Percentiles rank a stretch among this genome's conserved stretches.
Evolutionary conservation across 2,797 vertebrate genomes (phyloP).

Genomic region (Monodelphis domestica): DNA sequence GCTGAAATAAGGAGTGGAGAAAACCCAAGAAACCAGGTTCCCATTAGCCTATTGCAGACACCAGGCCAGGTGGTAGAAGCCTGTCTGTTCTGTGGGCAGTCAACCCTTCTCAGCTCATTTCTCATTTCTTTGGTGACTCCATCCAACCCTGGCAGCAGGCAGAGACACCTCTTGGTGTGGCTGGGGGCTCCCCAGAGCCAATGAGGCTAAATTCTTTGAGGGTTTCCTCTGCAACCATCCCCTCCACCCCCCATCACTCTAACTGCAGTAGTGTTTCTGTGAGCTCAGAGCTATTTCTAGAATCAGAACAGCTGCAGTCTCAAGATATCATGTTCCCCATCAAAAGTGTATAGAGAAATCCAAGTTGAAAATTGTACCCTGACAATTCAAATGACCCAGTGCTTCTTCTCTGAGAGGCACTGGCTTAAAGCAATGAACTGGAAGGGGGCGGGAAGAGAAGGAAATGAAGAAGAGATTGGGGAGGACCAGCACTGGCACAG

Average conservation of each 20-base stretch:
- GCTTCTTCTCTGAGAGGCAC: neutral
- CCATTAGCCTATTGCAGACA: neutral
- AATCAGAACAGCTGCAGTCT: slow-evolving; percentile 59
- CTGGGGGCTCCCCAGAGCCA: neutral
- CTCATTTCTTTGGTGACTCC: neutral
- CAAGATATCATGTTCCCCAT: slow-evolving; percentile 18
- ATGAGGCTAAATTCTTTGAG: neutral
- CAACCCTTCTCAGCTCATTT: neutral
- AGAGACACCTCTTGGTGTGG: neutral
- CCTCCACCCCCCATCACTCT: neutral
- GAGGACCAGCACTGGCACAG: neutral
- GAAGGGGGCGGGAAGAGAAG: neutral
- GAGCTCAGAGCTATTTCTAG: slow-evolving; percentile 66
- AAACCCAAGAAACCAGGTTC: neutral
- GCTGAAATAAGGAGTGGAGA: neutral
- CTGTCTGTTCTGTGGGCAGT: neutral
- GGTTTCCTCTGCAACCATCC: neutral
- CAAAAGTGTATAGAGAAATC: slow-evolving; percentile 24
- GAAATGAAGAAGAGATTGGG: neutral
- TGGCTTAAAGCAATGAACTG: neutral
- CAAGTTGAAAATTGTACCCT: slow-evolving; percentile 34
- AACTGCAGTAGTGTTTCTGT: slow-evolving; percentile 22
- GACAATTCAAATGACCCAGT: slow-evolving; percentile 13
- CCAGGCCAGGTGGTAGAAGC: neutral
- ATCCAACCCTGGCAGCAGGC: neutral